phyloP scores from a whole-genome alignment of 2,113 vertebrate genomes.

The Hucho hucho region DNA sequence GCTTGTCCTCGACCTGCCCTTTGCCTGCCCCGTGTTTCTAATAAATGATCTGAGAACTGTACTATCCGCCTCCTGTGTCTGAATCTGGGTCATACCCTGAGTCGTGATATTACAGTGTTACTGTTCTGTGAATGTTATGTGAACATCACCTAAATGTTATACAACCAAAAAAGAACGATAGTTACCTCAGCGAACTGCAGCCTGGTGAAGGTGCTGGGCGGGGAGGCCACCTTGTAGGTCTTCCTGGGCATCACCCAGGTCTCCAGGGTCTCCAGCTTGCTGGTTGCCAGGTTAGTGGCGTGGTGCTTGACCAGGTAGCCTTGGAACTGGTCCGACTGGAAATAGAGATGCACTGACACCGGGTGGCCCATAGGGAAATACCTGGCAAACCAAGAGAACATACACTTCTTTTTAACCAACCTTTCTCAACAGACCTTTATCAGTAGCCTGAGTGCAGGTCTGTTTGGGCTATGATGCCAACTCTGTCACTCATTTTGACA shows the following conservation, averaged over 20 bases:
- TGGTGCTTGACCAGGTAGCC: conserved; percentile 94
- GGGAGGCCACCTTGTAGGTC: conserved; percentile 85
- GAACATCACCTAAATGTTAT: conserved; percentile 32
- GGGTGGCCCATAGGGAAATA: conserved; percentile 95
- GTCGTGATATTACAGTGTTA: neutral
- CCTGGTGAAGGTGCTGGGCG: conserved; percentile 85
- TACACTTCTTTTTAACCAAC: no score
- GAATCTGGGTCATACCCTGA: no score
- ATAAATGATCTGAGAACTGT: no score
- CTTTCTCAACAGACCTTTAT: no score
- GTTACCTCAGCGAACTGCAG: conserved; percentile 92
- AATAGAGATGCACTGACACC: conserved; percentile 92
- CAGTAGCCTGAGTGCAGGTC: no score
- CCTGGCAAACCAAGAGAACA: conserved; percentile 66
- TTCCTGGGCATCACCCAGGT: conserved; percentile 95
- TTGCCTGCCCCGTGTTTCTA: no score
- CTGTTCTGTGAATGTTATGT: neutral
- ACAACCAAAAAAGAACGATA: neutral
- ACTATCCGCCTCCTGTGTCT: no score
- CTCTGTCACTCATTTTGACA: no score
- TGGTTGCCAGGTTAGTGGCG: conserved; percentile 92
- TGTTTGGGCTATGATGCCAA: no score
- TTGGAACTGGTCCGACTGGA: conserved; percentile 95
- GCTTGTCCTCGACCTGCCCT: no score
- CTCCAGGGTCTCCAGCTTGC: conserved; percentile 94